Evolutionary conservation across 1,140 invertebrate species (phyloP).

Genomic region (Bombus huntii): DNA sequence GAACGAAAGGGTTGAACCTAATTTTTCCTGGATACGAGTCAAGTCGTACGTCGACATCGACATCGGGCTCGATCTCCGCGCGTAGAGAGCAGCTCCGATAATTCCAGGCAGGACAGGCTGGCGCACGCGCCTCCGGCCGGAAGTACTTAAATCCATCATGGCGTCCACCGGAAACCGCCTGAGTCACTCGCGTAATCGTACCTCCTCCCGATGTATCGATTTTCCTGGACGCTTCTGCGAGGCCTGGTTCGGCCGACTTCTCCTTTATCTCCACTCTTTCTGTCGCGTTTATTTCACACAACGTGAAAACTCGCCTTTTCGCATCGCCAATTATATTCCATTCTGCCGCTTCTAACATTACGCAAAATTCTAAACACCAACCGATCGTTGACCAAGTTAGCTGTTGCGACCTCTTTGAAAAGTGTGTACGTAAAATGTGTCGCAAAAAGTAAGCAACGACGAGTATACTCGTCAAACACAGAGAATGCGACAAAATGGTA

Average conservation of each 20-base stretch:
- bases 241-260: conserved; percentile 54
- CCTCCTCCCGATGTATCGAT: conserved; percentile 74
- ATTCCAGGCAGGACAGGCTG: conserved; percentile 64
- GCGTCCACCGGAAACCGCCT: conserved; percentile 78
- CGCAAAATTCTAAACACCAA: not conserved
- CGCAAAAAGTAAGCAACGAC: no score
- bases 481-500: no score
- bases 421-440: no score
- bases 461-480: no score
- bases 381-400: not conserved
- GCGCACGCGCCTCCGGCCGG: conserved; percentile 75
- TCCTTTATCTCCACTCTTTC: conserved; percentile 59
- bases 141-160: conserved; percentile 79
- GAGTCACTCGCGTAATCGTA: conserved; percentile 78
- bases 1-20: not conserved
- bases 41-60: conserved; percentile 33
- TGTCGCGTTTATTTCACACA: conserved; percentile 10
- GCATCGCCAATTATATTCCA: not conserved
- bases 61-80: conserved; percentile 53
- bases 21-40: not conserved
- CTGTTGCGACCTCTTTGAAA: no score
- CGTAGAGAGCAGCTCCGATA: conserved; percentile 63
- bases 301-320: not conserved
- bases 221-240: conserved; percentile 67
- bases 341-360: not conserved